A percentile compares a stretch with the other conserved stretches of the same genome.
These are phyloP conservation scores for Helostoma temminkii DNA, from an alignment of 2,797 vertebrate genomes.

Conservation along the genomic window DNA sequence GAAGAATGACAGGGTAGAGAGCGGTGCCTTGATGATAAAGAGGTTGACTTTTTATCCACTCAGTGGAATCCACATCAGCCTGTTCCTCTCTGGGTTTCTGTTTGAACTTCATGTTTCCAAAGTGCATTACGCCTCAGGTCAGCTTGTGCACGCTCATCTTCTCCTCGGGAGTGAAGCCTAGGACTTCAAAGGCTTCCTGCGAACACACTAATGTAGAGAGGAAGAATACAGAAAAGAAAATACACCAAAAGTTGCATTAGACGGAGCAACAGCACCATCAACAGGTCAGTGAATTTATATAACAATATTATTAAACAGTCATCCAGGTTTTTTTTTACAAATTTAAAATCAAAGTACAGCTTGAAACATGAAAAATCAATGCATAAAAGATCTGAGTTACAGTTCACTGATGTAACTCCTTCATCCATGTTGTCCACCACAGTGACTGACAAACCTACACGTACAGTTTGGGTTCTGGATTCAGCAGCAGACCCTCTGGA, in stretches of 20 bases:
- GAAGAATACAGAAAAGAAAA: background rate
- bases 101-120: constrained; percentile 83
- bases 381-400: constrained; percentile 45
- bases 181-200: constrained; percentile 80
- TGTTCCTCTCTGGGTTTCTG: constrained; percentile 85
- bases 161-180: constrained; percentile 81
- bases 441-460: constrained; percentile 75
- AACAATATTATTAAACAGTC: background rate
- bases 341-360: too few relatives aligned
- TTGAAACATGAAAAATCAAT: background rate
- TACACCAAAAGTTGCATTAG: background rate
- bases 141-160: constrained; percentile 78
- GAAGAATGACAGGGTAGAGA: background rate
- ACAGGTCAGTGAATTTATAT: constrained; percentile 8
- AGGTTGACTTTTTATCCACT: constrained; percentile 55
- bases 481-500: constrained; percentile 79
- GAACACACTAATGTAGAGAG: background rate
- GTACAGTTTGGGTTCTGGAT: constrained; percentile 70
- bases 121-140: constrained; percentile 75
- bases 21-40: background rate
- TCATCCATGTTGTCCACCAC: constrained; percentile 75
- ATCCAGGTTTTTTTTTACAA: too few relatives aligned
- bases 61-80: constrained; percentile 78
- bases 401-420: constrained; percentile 79
- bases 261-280: constrained; percentile 38